Evolutionary conservation across 2,888 invertebrate species (phyloP), one percentile per base, ranked within the genome.

Genomic region (Marasmarcha lunaedactyla): DNA sequence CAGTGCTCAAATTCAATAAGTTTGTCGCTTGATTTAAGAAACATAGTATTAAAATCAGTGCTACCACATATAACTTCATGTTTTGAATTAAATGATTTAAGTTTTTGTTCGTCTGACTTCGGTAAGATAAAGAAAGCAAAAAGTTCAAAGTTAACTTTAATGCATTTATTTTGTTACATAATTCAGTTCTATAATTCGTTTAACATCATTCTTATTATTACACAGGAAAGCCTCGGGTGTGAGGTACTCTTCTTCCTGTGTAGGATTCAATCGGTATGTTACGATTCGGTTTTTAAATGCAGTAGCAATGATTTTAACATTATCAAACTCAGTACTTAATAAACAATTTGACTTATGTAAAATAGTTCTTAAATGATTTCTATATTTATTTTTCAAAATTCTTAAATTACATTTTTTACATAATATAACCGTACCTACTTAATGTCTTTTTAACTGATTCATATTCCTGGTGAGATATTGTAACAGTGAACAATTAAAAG

Each of bases 231-330:
- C 35, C 38, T 47, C 38, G 11, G 40, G 40, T 40, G 39, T 33
- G 27, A 42, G 12, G 14, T 15, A 15, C 14, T 35, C 9, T 7
- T 20, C 20, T n/a, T n/a, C n/a, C n/a, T n/a, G n/a, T 14, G 10
- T 7, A 33, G 42, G 38, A 15, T 38, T 44, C 14, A 47, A 15
- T 13, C 44, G 37, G 36, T 47, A 45, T 33, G 38, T 37, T 12
- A 41, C 33, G 34, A 48, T 45, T 40, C 45, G 42, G 14, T 46
- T 45, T 39, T 39, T 38, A 38, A 48, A 45, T 25, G 43, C 42
- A 3, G 42, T 38, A 4, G 34, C 36, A 34, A 43, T 42, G 36
- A 40, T 37, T 14, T 42, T 6, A 39, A 44, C 39, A 35, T 44
- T 39, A 15, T 38, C 33, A 38, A 38, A 42, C 25, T 36, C 33